Percentiles rank a stretch among this genome's conserved stretches.
phyloP scores from a whole-genome alignment of 2,888 invertebrate genomes.

The Pollenia angustigena region DNA sequence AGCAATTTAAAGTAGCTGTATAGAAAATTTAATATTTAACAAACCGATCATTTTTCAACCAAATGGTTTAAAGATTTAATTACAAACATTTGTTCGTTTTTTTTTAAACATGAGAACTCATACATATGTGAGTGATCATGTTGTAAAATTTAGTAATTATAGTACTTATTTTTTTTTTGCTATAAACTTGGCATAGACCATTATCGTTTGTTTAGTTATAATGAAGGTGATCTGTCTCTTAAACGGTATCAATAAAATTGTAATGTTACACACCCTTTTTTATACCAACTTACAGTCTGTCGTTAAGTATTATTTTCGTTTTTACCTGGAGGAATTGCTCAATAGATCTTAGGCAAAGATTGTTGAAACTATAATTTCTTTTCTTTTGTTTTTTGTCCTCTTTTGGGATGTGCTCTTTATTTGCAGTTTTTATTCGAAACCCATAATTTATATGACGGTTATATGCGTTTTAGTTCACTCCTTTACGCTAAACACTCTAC shows the following conservation, averaged over 20 bases:
- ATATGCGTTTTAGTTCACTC: conserved; percentile 2
- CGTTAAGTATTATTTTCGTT: conserved; percentile 23
- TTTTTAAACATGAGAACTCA: background rate
- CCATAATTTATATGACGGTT: conserved; percentile 63
- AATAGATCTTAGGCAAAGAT: background rate
- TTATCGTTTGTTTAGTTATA: conserved; percentile 23
- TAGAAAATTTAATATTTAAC: conserved; percentile 58
- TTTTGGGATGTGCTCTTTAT: background rate
- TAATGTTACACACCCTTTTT: conserved; percentile 53
- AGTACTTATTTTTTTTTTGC: conserved; percentile 7
- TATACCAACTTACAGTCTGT: background rate
- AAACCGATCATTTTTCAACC: conserved; percentile 55
- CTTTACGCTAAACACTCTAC: conserved; percentile 13
- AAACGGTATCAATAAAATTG: conserved; percentile 43
- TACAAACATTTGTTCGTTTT: conserved; percentile 16
- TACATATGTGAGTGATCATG: background rate
- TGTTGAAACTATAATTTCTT: conserved; percentile 3
- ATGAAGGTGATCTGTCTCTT: conserved; percentile 35
- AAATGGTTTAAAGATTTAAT: conserved; percentile 35
- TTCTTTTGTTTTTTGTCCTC: background rate
- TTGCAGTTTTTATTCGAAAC: background rate
- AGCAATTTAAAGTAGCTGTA: conserved; percentile 3
- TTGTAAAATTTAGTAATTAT: background rate
- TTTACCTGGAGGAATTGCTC: conserved; percentile 1
- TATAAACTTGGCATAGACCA: conserved; percentile 40